Evolutionary conservation across 2,888 invertebrate species (phyloP).

Genomic region (Acrobasis repandana): DNA sequence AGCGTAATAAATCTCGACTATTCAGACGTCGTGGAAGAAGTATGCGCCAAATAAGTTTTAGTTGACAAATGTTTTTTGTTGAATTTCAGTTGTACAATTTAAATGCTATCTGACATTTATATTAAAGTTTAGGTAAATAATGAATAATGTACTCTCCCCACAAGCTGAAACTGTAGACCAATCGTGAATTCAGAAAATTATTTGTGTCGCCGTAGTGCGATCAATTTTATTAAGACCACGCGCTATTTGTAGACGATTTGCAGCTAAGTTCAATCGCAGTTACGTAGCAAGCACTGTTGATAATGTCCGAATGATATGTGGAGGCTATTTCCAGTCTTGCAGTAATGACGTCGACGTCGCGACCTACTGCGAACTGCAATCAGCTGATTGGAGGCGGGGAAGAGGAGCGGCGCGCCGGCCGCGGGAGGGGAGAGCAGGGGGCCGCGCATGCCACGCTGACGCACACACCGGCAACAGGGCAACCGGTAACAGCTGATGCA

Average conservation of each 20-base stretch:
- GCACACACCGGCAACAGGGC: slow-evolving; percentile 38
- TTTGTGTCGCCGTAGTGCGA: neutral
- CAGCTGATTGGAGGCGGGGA: slow-evolving; percentile 70
- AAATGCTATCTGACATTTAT: no score
- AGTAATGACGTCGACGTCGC: slow-evolving; percentile 35
- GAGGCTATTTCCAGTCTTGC: slow-evolving; percentile 18
- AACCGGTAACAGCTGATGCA: slow-evolving; percentile 51
- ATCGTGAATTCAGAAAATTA: neutral
- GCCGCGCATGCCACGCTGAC: slow-evolving; percentile 40
- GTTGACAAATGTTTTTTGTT: no score
- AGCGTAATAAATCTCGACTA: slow-evolving; percentile 4
- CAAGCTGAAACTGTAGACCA: neutral
- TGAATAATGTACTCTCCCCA: neutral
- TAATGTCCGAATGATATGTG: slow-evolving; percentile 16
- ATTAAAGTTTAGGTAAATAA: no score
- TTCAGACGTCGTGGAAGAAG: neutral
- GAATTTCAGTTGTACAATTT: no score
- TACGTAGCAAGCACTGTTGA: slow-evolving; percentile 16
- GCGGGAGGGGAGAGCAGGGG: slow-evolving; percentile 37
- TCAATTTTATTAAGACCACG: neutral
- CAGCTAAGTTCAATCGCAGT: slow-evolving; percentile 14
- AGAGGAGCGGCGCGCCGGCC: slow-evolving; percentile 27
- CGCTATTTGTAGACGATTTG: slow-evolving; percentile 4
- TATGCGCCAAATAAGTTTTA: neutral
- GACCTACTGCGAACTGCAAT: slow-evolving; percentile 71